Conservation (phyloP, 92 coral and sea anemone species). For the Metridium senile region DNA sequence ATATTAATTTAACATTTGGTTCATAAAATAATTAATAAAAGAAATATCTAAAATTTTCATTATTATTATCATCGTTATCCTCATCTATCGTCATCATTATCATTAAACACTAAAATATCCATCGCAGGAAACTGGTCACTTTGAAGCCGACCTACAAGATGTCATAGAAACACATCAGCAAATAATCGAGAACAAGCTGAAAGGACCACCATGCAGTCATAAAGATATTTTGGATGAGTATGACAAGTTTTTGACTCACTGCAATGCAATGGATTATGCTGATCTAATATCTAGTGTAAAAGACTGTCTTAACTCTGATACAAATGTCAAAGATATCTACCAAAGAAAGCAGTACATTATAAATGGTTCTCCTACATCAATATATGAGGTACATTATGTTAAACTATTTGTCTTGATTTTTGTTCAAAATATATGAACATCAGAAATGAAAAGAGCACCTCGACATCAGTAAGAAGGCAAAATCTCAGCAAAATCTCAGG, state of each 20-base stretch:
- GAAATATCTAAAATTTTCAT: too few species aligned
- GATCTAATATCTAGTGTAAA: conserved; percentile 60
- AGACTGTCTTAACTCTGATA: conserved; percentile 49
- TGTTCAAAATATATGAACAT: background rate
- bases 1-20: too few species aligned
- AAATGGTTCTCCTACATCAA: conserved; percentile 55
- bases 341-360: conserved; percentile 55
- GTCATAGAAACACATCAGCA: conserved; percentile 57
- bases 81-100: background rate
- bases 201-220: background rate
- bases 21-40: too few species aligned
- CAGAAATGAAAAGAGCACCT: too few species aligned
- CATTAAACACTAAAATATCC: background rate
- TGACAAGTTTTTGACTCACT: conserved; percentile 59
- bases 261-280: conserved; percentile 79
- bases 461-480: too few species aligned
- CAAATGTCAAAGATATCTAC: conserved; percentile 33
- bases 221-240: conserved; percentile 38
- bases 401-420: background rate
- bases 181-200: conserved; percentile 55
- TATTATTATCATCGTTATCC: too few species aligned
- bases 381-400: conserved; percentile 64
- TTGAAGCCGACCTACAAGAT: conserved; percentile 52
- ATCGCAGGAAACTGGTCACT: conserved; percentile 59
- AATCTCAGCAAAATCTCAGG: too few species aligned